Evolutionary conservation across 1,140 invertebrate species (phyloP).

Genomic region (Sipha flava): DNA sequence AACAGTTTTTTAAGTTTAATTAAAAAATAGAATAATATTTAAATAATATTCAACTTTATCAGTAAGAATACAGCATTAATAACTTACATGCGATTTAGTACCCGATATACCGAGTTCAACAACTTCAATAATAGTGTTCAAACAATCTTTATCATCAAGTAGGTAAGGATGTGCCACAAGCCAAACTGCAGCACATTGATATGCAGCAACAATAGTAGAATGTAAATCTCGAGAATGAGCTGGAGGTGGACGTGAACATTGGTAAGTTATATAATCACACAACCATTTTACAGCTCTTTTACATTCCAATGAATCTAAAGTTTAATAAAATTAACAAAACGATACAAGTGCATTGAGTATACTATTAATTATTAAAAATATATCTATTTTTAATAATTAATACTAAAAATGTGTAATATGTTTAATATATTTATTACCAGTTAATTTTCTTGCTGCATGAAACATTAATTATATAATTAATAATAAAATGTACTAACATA

Average conservation of each 20-base stretch:
- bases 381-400: too few relatives aligned
- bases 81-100: conserved; percentile 62
- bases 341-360: neutral
- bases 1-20: too few relatives aligned
- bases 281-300: conserved; percentile 94
- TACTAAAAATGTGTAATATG: too few relatives aligned
- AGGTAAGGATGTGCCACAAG: conserved; percentile 78
- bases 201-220: conserved; percentile 93
- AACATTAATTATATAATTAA: neutral
- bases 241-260: conserved; percentile 89
- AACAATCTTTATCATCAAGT: conserved; percentile 82
- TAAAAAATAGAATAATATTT: too few relatives aligned
- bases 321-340: neutral
- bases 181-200: conserved; percentile 86
- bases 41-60: too few relatives aligned
- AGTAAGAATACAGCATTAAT: neutral
- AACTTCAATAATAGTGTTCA: conserved; percentile 87
- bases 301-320: conserved; percentile 71
- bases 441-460: conserved; percentile 21
- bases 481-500: neutral
- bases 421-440: neutral
- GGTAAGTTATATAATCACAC: conserved; percentile 92
- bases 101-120: conserved; percentile 96
- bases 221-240: conserved; percentile 96
- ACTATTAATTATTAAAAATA: too few relatives aligned